Percentiles rank a stretch among this genome's conserved stretches.
phyloP scores from a whole-genome alignment of 1,140 invertebrate species.

The Diuraphis noxia region DNA sequence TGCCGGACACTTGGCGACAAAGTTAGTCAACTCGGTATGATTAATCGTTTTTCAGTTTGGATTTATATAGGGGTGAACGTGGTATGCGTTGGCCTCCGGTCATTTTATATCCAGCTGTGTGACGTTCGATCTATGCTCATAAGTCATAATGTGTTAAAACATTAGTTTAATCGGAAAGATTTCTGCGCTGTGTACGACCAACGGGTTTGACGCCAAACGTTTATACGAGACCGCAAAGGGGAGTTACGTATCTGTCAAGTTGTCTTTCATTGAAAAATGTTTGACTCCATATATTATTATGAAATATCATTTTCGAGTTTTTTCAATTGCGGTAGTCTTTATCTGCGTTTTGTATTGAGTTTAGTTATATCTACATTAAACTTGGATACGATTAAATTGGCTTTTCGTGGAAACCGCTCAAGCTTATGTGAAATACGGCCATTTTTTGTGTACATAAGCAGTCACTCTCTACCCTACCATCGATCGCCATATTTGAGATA shows the following conservation, averaged over 20 bases:
- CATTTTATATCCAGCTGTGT: background rate
- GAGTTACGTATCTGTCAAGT: background rate
- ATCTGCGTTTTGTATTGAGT: background rate
- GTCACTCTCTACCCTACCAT: background rate
- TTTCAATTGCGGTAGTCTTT: background rate
- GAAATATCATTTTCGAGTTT: background rate
- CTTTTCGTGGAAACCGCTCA: background rate
- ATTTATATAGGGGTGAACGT: background rate
- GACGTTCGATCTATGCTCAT: background rate
- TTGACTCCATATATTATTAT: background rate
- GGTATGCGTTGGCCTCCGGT: background rate
- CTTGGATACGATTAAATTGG: background rate
- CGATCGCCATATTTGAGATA: background rate
- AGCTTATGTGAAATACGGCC: background rate
- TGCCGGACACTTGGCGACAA: background rate
- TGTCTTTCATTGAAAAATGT: background rate
- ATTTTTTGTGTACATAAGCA: background rate
- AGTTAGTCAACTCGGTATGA: background rate
- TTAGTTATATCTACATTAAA: background rate
- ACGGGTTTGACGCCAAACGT: background rate
- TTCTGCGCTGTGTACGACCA: background rate
- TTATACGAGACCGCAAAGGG: background rate
- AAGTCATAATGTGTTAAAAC: background rate
- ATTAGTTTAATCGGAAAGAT: background rate
- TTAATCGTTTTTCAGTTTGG: conserved; percentile 24